Evolutionary conservation across 1,140 invertebrate genomes (phyloP).

Genomic region (Cydia pomonella): DNA sequence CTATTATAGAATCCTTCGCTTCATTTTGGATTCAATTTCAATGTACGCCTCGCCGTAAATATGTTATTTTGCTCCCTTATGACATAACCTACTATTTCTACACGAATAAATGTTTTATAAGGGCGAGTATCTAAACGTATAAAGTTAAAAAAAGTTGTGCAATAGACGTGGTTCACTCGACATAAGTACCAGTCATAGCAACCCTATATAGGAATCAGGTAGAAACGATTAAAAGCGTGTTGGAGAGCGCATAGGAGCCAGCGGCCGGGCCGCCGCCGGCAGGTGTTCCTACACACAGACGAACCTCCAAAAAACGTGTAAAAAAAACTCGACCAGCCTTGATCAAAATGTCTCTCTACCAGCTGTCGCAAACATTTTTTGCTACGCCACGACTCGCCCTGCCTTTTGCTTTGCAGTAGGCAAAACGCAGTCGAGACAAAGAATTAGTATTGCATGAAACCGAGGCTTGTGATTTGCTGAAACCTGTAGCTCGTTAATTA

Average conservation of each 20-base stretch:
- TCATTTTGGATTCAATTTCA: no score
- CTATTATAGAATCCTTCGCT: no score
- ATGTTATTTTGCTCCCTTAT: no score
- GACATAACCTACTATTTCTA: no score
- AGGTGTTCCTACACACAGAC: slow-evolving; percentile 70
- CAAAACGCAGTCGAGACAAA: slow-evolving; percentile 2
- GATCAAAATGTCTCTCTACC: slow-evolving; percentile 69
- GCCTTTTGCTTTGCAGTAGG: slow-evolving; percentile 16
- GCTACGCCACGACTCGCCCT: neutral
- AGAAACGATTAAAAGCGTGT: slow-evolving; percentile 45
- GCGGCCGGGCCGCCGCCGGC: slow-evolving; percentile 50
- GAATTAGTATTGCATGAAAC: neutral
- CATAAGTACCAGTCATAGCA: neutral
- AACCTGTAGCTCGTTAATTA: neutral
- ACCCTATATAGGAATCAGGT: slow-evolving; percentile 41
- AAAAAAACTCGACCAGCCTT: slow-evolving; percentile 48
- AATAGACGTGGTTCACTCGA: no score
- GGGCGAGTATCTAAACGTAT: no score
- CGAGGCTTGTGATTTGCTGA: neutral
- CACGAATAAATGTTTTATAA: no score
- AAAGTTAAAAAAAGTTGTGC: no score
- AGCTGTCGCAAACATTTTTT: slow-evolving; percentile 57
- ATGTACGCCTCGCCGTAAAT: no score
- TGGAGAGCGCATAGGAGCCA: slow-evolving; percentile 46
- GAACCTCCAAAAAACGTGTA: slow-evolving; percentile 57